Base-by-base conservation (phyloP, 1,140 invertebrate genomes). In the Coelopa frigida region DNA sequence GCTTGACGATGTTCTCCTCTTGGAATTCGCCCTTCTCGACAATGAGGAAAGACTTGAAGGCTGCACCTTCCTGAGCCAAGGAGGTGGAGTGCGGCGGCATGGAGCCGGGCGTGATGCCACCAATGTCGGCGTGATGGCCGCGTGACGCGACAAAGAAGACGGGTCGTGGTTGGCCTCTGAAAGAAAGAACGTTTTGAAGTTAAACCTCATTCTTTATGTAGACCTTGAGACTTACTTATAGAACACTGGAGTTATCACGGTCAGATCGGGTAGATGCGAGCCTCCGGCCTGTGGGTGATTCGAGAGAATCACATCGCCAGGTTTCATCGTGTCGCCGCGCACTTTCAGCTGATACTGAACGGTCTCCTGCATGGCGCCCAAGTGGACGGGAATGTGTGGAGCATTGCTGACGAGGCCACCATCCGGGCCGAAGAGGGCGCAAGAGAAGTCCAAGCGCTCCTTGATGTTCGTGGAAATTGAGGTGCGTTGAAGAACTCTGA, bases 391-490 rank as follows among this genome's bases (percentile, higher is more conserved):
- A 60, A 99, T 99, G 61, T 99, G 95, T 17, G 96, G 96, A 23
- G 95, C 96, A 76, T 99, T 99, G 17, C 93, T 95, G 0, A 99
- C 94, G 6, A 99, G 75, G 11, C 94, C 94, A 1, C 96, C 97
- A 71, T 98, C 93, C 0, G 92, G 87, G 0, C 94, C 94, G 74
- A 99, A 99, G 44, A 99, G 68, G 0, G 97, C 97, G 73, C 97
- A 99, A 1, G 94, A 98, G 67, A 99, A 99, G 73, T 99, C 97
- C 37, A 99, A 70, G 10, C 97, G 80, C 70, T 99, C 97, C 72
- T 99, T 99, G 36, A 99, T 99, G 69, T 99, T 99, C 4, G 94
- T 98, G 0, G 94, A 98, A 58, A 98, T 94, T 0, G 95, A 85
- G 0, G 95, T 98, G 49, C 93, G 76, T 68, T 98, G 94, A 3